Conservation (phyloP, 2,113 vertebrate species). For the Picathartes gymnocephalus region DNA sequence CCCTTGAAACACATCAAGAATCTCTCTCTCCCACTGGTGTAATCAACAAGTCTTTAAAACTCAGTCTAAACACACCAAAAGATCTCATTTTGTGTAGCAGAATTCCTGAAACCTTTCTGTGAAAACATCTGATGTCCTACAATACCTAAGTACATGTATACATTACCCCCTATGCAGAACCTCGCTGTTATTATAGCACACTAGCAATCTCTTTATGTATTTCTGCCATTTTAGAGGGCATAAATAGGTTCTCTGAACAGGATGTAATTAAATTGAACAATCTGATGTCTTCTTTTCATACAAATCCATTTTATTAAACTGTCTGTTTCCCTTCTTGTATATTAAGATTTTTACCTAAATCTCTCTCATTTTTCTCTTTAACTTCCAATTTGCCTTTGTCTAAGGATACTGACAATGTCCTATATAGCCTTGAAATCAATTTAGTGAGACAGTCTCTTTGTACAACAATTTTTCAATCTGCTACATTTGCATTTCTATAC, state of each 20-base stretch:
- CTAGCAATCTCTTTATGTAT: not conserved
- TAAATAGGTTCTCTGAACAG: constrained; percentile 1
- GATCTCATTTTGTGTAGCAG: not conserved
- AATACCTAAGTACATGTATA: not conserved
- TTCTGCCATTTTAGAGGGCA: constrained; percentile 2
- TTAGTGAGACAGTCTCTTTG: constrained; percentile 63
- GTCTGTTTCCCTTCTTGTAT: constrained; percentile 8
- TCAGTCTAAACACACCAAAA: not conserved
- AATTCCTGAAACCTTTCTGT: not conserved
- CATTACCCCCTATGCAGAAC: not conserved
- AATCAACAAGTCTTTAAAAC: not conserved
- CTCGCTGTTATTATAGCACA: not conserved
- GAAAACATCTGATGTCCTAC: not conserved
- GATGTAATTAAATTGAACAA: constrained; percentile 47
- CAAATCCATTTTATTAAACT: constrained; percentile 56
- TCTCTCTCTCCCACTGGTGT: not conserved
- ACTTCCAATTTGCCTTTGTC: constrained; percentile 65
- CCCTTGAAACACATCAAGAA: not conserved
- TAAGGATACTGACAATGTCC: constrained; percentile 56
- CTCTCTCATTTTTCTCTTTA: constrained; percentile 46
- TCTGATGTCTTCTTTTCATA: constrained; percentile 27
- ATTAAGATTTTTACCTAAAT: constrained; percentile 62
- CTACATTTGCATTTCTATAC: constrained; percentile 76
- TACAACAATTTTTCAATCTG: constrained; percentile 67
- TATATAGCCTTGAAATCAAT: constrained; percentile 73